Evolutionary conservation across 2,797 vertebrate genomes (phyloP), one percentile per base, ranked within the genome.

Genomic region (Cuniculus paca): DNA sequence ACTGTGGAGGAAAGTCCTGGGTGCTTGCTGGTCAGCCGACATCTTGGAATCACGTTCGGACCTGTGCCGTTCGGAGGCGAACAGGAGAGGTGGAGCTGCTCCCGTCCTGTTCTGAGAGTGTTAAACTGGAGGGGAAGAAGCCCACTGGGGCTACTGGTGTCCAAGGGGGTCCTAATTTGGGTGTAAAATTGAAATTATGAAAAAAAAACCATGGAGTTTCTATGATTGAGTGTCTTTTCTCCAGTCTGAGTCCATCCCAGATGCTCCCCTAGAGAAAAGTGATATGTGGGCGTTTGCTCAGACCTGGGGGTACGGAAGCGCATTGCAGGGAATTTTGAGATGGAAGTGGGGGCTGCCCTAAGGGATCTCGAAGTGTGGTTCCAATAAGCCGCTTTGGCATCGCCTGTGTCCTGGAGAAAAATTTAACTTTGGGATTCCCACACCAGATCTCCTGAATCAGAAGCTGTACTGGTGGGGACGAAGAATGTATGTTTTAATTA

Each of bases 131-230:
- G 8, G 9, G 28, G 7, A 86, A 22, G 5, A 42, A 50, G 31
- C 24, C 5, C 12, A 6, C 19, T n/a, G 11, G 34, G 42, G 39
- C 36, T 22, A 17, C 26, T 54, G 26, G 45, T 52, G 26, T 52
- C 89, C 70, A 65, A 86, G 81, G 39, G 31, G 50, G 60, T 89
- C 36, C 79, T 79, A 22, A 48, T 82, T 77, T 65, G 68, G 36
- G 36, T 52, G 28, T 26, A 82, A 92, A 87, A 60, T 9, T 83
- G 60, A n/a, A 70, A 80, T 84, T 34, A 31, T 75, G 26, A 1
- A 65, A 16, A 56, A 92, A 81, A 96, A n/a, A n/a, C n/a, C 82
- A 56, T 28, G 28, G 58, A 84, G 36, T 26, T 48, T 88, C 78
- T 58, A 19, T 70, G 42, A 70, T 22, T 83, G 60, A 84, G 5